Evolutionary conservation across 64 coral and sea anemone species (phyloP), one percentile per base, ranked within the genome.

Genomic region (Dendrophyllia cribrosa): DNA sequence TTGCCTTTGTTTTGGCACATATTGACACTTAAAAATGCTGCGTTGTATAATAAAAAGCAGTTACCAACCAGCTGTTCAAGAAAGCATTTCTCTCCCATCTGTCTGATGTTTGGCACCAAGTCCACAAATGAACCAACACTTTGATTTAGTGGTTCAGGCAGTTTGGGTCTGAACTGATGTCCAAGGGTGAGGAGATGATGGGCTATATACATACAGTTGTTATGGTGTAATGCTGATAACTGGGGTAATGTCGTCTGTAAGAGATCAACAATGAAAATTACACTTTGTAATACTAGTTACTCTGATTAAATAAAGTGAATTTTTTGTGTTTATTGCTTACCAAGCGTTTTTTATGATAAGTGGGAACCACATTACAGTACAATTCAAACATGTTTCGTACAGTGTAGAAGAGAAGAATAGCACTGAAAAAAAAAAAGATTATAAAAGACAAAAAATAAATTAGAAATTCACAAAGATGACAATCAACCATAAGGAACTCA

Each of bases 121-220:
- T 99, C 97, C 51, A 96, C 90, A 91, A 99, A 99, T 6, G 97
- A 94, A 11, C 85, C 94, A n/a, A 92, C 91, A 21, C 95, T 88
- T 69, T 91, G 87, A 73, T 96, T 94, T 15, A 99, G 84, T 3
- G 97, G 97, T 20, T 96, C 97, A 48, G 97, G 97, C 60, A 99
- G 65, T 83, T 91, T 95, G 21, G 77, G 70, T 59, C 90, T 89
- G 88, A 99, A 99, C 72, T 99, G 97, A 62, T 99, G 97, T 12
- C 97, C 97, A 21, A 96, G 72, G 6, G 97, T 99, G 9, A 99
- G 75, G 21, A 99, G 91, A 51, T 96, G 91, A 86, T 99, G 97
- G 19, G 94, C 83, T 56, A 99, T 96, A 51, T 91, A 99, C 97
- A 99, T 99, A 60, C 97, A 99, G 88, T 99, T 99, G 88, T 99